Conservation (phyloP, 2,113 vertebrate species). For the Chionodraco myersi region DNA sequence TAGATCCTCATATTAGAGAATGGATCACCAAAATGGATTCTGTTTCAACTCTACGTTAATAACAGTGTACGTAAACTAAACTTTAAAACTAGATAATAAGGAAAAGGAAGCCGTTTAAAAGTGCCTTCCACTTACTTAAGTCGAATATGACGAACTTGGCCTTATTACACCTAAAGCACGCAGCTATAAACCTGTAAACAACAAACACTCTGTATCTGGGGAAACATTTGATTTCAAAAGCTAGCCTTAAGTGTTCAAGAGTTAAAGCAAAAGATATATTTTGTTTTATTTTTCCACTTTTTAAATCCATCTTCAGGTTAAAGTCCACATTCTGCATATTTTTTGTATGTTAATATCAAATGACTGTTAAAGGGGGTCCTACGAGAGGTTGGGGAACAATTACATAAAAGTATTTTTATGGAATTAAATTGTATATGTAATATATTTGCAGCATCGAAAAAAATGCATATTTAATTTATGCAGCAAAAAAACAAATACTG, state of each 20-base stretch:
- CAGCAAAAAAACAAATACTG: constrained; percentile 74
- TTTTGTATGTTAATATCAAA: constrained; percentile 43
- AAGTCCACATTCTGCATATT: constrained; percentile 5
- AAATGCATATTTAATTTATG: constrained; percentile 86
- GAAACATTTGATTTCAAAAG: background rate
- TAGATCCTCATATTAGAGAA: constrained; percentile 9
- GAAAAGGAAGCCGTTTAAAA: constrained; percentile 36
- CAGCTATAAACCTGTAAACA: background rate
- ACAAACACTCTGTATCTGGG: background rate
- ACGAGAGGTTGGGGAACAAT: constrained; percentile 45
- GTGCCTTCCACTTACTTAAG: constrained; percentile 58
- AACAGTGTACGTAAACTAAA: background rate
- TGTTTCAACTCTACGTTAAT: background rate
- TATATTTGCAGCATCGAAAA: constrained; percentile 83
- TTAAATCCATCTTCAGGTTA: constrained; percentile 31
- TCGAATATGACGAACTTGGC: constrained; percentile 38
- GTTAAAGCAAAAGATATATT: background rate
- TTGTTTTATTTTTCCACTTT: constrained; percentile 6
- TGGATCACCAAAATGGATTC: background rate
- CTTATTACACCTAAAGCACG: background rate
- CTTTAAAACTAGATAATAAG: background rate
- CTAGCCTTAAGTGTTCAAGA: background rate
- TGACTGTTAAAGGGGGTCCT: constrained; percentile 16
- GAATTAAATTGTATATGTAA: constrained; percentile 78
- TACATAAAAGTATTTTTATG: constrained; percentile 79